phyloP scores from a whole-genome alignment of 2,888 invertebrate species.

The Volucella bombylans region DNA sequence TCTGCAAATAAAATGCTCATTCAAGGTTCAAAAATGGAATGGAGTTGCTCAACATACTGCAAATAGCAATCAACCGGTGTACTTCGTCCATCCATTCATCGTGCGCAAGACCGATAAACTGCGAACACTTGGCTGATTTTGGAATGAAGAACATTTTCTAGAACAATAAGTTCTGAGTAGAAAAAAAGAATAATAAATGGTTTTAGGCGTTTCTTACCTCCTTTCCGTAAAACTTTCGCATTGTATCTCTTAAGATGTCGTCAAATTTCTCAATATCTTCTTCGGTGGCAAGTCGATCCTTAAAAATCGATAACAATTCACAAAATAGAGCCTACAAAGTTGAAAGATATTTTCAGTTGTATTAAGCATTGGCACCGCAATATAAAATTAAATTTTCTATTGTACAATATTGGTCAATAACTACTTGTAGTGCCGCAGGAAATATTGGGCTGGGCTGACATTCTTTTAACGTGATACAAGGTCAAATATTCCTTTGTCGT shows the following conservation, averaged over 20 bases:
- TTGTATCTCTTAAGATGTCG: conserved; percentile 84
- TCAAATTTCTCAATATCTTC: conserved; percentile 87
- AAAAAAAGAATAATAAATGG: background rate
- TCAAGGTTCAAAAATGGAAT: background rate
- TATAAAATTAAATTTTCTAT: no score
- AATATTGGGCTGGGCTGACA: no score
- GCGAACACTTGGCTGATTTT: conserved; percentile 74
- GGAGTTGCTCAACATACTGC: conserved; percentile 83
- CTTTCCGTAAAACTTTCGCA: conserved; percentile 81
- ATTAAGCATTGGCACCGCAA: no score
- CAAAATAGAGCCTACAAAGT: conserved; percentile 86
- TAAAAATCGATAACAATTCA: conserved; percentile 90
- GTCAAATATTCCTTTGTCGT: no score
- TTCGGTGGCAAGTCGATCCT: conserved; percentile 87
- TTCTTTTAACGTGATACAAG: no score
- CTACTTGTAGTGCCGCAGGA: no score
- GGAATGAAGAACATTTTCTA: conserved; percentile 81
- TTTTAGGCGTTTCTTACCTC: conserved; percentile 75
- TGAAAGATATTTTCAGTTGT: background rate
- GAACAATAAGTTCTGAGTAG: conserved; percentile 27
- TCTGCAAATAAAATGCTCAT: conserved; percentile 80
- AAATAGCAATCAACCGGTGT: conserved; percentile 86
- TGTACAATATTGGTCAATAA: no score
- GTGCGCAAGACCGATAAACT: conserved; percentile 82
- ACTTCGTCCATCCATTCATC: conserved; percentile 86